A percentile compares a stretch with the other conserved stretches of the same genome.
These are phyloP conservation scores for Eupithecia vulgata DNA, from an alignment of 2,888 invertebrate species.

Conservation along the genomic window DNA sequence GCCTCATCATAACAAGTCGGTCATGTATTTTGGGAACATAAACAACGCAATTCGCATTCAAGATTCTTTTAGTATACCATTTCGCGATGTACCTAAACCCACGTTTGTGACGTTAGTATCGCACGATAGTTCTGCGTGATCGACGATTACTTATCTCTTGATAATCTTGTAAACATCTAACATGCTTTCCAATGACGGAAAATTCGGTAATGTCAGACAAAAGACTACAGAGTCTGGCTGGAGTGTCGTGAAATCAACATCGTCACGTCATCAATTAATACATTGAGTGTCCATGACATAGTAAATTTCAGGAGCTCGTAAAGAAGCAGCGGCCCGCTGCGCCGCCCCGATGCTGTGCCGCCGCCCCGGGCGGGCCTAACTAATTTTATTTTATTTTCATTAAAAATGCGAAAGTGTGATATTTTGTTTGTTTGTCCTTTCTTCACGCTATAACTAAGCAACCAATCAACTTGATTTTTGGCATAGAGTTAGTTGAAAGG, in stretches of 20 bases:
- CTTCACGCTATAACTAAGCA: too few relatives aligned
- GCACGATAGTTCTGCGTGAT: slow-evolving; percentile 25
- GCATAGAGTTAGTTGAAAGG: too few relatives aligned
- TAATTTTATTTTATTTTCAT: too few relatives aligned
- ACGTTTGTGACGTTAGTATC: neutral
- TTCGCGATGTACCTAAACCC: neutral
- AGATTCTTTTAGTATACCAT: slow-evolving; percentile 3
- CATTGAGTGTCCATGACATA: neutral
- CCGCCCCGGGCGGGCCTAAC: too few relatives aligned
- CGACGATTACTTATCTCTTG: neutral
- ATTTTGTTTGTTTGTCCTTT: too few relatives aligned
- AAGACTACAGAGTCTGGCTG: neutral
- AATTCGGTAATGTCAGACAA: neutral
- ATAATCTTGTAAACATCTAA: neutral
- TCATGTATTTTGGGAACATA: neutral
- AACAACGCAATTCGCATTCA: slow-evolving; percentile 6
- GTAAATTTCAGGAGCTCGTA: neutral
- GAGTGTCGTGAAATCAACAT: neutral
- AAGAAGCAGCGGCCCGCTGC: too few relatives aligned
- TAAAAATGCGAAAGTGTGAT: too few relatives aligned
- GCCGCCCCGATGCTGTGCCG: too few relatives aligned
- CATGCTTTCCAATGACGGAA: neutral
- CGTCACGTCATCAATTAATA: neutral
- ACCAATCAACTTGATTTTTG: too few relatives aligned
- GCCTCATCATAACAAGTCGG: neutral